A percentile compares a stretch with the other conserved stretches of the same genome.
Evolutionary conservation across 2,113 vertebrate species (phyloP).

Genomic region (Acanthochromis polyacanthus): DNA sequence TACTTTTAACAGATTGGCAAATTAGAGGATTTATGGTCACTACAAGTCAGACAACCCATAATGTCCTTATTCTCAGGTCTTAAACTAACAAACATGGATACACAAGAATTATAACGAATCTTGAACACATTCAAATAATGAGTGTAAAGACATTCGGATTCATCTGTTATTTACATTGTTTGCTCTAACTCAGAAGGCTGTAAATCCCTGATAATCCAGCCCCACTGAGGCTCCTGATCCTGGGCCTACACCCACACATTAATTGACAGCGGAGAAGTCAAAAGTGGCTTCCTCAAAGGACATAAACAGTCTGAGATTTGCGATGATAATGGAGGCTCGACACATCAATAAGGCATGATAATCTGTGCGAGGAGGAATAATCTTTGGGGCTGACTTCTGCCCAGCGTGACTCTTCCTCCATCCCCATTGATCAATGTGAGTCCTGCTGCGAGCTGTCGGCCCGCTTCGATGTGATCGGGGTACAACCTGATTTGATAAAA

Average conservation of each 20-base stretch:
- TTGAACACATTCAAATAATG: too few species aligned
- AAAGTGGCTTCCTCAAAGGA: not conserved
- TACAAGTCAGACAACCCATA: too few species aligned
- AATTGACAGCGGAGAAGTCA: not conserved
- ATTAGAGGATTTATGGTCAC: too few species aligned
- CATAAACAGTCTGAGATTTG: not conserved
- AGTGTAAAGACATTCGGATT: too few species aligned
- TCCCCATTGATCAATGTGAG: slow-evolving; percentile 10
- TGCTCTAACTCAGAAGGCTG: not conserved
- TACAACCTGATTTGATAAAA: slow-evolving; percentile 23
- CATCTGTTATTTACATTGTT: not conserved
- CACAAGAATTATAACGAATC: too few species aligned
- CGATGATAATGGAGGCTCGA: slow-evolving; percentile 6
- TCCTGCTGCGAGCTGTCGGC: slow-evolving; percentile 28
- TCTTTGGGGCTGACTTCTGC: slow-evolving; percentile 10
- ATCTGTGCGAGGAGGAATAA: not conserved
- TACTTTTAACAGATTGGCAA: too few species aligned
- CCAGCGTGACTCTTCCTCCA: slow-evolving; percentile 23
- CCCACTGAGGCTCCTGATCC: not conserved
- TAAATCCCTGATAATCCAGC: slow-evolving; percentile 2
- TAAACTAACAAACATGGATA: too few species aligned
- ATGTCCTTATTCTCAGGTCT: too few species aligned
- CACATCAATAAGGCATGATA: slow-evolving; percentile 6
- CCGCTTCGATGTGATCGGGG: slow-evolving; percentile 35
- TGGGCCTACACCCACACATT: too few species aligned